Base-by-base conservation (phyloP, 1,140 invertebrate genomes). In the Dermatophagoides farinae region DNA sequence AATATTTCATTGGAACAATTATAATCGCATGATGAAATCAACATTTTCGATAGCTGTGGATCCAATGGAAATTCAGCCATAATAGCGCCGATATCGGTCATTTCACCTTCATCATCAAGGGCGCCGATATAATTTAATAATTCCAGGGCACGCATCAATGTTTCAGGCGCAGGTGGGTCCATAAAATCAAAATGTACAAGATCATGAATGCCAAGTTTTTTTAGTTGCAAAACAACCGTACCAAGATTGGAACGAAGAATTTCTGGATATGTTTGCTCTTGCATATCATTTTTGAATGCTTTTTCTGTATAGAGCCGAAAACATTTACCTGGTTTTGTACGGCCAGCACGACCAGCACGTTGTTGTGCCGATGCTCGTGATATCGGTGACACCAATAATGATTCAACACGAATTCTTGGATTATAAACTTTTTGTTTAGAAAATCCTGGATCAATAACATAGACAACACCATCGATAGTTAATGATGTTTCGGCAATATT, bases 401-500 rank as follows among this genome's bases (percentile, higher is more conserved):
- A 97, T 73, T 99, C 96, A 5, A 99, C 93, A 63, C 96, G 79
- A 68, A 96, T 95, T 67, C 91, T 77, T 12, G 92, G 92, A 77
- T 97, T 96, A 71, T 96, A 97, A 0, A 97, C 85, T 75, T 97
- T 99, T 72, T 99, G 96, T 72, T 99, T 99, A 0, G 93, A 90
- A 77, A 99, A 99, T 16, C 96, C 96, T n/a, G 96, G 93, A 77
- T 99, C 96, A 69, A 99, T 98, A 0, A 99, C 96, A 76, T 97
- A 99, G 8, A 98, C 95, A n/a, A 99, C 92, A 61, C 96, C 96
- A 70, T 99, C 96, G 68, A 99, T 99, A 0, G 96, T 99, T 6
- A 99, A 75, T 0, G 93, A 98, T 0, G 96, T 99, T 77, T 99
- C 96, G 0, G 96, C 96, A 66, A 99, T 98, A 70, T 99, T 99